Base-by-base conservation (phyloP, 2,888 invertebrate genomes). In the Hyalella azteca region DNA sequence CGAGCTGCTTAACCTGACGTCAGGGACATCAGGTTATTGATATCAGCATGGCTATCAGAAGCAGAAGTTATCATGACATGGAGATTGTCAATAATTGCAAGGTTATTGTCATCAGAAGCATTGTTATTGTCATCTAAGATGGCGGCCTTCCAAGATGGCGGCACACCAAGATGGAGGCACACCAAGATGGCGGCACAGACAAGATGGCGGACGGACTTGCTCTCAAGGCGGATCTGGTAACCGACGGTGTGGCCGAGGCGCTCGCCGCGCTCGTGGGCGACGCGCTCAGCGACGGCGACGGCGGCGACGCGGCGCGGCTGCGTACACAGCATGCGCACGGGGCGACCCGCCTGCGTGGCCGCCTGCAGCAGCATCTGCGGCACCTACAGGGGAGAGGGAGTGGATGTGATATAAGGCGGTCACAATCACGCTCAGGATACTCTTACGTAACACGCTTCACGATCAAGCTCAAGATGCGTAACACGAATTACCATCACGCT, bases 251-350 rank as follows among this genome's bases (percentile, higher is more conserved):
- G 88, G 1, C 91, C 91, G 36, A 91, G 86, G 81, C 88, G 88
- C 86, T 91, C 91, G n/a, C 89, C 90, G 2, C 95, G 90, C 87
- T 95, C 95, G 85, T 91, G 90, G 1, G 93, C 91, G 13, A 94
- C 97, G 86, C 98, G 90, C 86, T 96, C 95, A 0, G 97, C 93
- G 0, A 97, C 93, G 0, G 95, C 92, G 0, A 97, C 92, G 0
- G 97, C 97, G 0, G 97, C 94, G 78, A 98, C 92, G 86, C 97
- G 90, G 73, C 97, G 90, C 0, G 98, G 98, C 88, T 98, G 96
- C 0, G 97, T 96, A 87, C 96, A 96, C 87, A 98, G 92, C 84
- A 99, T 93, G 78, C 96, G 91, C 83, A 95, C 94, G 0, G 91
- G 91, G 86, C 90, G 90, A 80, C 91, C 85, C 88, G 90, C 86